These are phyloP conservation scores for Montipora foliosa DNA, from an alignment of 64 coral and sea anemone species.

Conservation along the genomic window DNA sequence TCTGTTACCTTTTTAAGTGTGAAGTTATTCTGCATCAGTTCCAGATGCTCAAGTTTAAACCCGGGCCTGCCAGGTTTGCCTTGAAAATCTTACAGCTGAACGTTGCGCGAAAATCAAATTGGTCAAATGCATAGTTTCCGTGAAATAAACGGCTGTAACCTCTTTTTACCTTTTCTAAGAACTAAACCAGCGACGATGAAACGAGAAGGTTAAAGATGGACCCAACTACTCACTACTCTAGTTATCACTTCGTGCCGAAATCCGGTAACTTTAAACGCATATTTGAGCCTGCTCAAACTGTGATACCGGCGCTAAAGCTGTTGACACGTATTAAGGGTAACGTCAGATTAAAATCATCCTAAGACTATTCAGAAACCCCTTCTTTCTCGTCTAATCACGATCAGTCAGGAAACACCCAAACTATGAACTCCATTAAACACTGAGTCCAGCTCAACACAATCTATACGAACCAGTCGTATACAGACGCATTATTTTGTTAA, in stretches of 20 bases:
- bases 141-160: neutral
- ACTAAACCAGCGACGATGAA: neutral
- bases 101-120: too few relatives aligned
- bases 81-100: too few relatives aligned
- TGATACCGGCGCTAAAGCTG: neutral
- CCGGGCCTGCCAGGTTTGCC: too few relatives aligned
- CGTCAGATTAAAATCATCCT: neutral
- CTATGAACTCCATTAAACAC: conserved; percentile 3
- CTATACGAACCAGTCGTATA: conserved; percentile 35
- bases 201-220: neutral
- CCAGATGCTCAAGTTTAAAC: too few relatives aligned
- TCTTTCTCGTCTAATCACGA: neutral
- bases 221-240: neutral
- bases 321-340: neutral
- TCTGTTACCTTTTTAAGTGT: too few relatives aligned
- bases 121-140: neutral
- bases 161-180: neutral
- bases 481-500: neutral
- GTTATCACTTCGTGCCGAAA: neutral
- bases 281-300: conserved; percentile 11
- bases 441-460: conserved; percentile 13
- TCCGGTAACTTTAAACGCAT: neutral
- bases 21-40: too few relatives aligned
- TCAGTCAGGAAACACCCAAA: neutral
- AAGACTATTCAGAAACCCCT: neutral